Conservation (phyloP, 2,113 vertebrate species). For the Gnathonemus echidnorhynchus region DNA sequence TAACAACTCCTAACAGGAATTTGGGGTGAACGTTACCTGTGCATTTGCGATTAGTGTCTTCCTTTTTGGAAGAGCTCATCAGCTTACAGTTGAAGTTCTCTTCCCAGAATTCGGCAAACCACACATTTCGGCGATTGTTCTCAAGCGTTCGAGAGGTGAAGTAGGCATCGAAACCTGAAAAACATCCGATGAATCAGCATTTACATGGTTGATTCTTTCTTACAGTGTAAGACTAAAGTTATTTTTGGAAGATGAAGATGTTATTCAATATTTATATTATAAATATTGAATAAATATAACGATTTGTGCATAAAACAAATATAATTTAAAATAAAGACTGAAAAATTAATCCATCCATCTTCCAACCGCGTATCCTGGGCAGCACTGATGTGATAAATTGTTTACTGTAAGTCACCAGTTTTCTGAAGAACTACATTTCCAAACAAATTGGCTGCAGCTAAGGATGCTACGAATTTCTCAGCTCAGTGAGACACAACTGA, state of each 20-base stretch:
- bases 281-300: background rate
- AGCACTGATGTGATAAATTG: background rate
- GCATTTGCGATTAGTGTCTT: slow-evolving; percentile 88
- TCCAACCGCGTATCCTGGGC: background rate
- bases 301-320: background rate
- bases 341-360: background rate
- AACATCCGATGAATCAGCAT: background rate
- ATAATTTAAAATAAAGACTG: background rate
- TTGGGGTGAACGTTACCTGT: slow-evolving; percentile 66
- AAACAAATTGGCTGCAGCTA: background rate
- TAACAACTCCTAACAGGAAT: background rate
- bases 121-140: slow-evolving; percentile 93
- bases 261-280: background rate
- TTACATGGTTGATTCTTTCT: background rate
- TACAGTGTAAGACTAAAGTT: background rate
- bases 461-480: background rate
- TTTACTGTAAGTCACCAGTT: background rate
- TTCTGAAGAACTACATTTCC: background rate
- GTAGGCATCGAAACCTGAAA: slow-evolving; percentile 81
- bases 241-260: background rate
- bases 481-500: background rate
- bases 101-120: slow-evolving; percentile 97
- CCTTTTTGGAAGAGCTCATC: slow-evolving; percentile 89
- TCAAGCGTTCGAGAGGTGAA: slow-evolving; percentile 86
- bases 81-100: slow-evolving; percentile 98